These are phyloP conservation scores for Spilosoma lubricipeda DNA, from an alignment of 2,888 invertebrate genomes.

Conservation along the genomic window DNA sequence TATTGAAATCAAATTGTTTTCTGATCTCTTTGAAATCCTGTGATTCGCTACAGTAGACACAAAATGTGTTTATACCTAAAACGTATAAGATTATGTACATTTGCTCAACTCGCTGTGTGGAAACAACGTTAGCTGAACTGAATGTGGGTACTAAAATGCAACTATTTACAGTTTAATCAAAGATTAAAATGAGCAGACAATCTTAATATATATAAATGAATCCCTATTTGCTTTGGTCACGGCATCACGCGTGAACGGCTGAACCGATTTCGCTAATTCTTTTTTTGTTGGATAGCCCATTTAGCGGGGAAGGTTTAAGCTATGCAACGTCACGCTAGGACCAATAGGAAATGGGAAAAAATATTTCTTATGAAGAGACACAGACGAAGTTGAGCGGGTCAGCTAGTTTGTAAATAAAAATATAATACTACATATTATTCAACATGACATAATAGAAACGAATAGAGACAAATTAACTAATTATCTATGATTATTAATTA, in stretches of 20 bases:
- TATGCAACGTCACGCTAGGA: no score
- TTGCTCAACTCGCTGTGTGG: conserved; percentile 61
- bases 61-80: conserved; percentile 1
- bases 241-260: no score
- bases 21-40: conserved; percentile 58
- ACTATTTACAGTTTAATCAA: conserved; percentile 56
- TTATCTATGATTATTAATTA: background rate
- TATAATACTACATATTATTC: background rate
- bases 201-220: no score
- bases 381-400: no score
- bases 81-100: conserved; percentile 44
- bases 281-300: no score
- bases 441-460: background rate
- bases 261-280: no score
- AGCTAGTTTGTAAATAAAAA: no score
- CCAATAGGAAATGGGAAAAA: no score
- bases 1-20: conserved; percentile 56
- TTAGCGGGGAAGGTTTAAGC: no score
- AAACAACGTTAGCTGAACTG: conserved; percentile 56
- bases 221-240: no score
- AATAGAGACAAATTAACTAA: background rate
- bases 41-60: conserved; percentile 26
- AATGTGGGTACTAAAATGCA: conserved; percentile 53
- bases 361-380: no score
- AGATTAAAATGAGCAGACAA: conserved; percentile 28